These are phyloP conservation scores for Trachelus iudaicus DNA, from an alignment of 2,888 invertebrate species.

Conservation along the genomic window DNA sequence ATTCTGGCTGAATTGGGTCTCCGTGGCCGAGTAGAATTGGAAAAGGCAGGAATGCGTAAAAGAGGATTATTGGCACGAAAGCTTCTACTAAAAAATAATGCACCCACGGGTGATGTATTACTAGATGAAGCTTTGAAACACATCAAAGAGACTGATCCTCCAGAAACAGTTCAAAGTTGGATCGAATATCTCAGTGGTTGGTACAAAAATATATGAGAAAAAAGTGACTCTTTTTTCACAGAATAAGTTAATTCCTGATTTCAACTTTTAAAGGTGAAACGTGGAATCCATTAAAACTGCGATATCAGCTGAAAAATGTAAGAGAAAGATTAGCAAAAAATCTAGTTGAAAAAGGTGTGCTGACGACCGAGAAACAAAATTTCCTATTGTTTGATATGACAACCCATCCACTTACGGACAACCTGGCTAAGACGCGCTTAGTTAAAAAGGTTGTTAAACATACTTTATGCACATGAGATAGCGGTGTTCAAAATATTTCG, in stretches of 20 bases:
- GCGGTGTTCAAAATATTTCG: too few species aligned
- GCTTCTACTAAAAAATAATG: constrained; percentile 84
- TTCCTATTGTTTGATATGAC: constrained; percentile 99
- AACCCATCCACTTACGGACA: constrained; percentile 97
- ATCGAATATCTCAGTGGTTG: constrained; percentile 98
- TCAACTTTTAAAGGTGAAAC: constrained; percentile 83
- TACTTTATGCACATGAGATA: too few species aligned
- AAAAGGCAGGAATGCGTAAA: constrained; percentile 95
- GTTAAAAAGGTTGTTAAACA: constrained; percentile 85
- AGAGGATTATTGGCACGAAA: constrained; percentile 91
- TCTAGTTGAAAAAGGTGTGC: constrained; percentile 98
- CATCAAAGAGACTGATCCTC: constrained; percentile 97
- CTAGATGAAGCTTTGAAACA: constrained; percentile 96
- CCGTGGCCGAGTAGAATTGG: constrained; percentile 94
- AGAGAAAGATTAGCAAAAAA: constrained; percentile 99
- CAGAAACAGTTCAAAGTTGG: constrained; percentile 98
- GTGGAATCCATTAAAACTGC: constrained; percentile 98
- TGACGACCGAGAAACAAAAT: constrained; percentile 99
- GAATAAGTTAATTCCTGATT: not conserved
- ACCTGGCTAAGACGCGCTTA: constrained; percentile 92
- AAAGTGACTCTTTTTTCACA: not conserved
- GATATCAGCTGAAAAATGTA: constrained; percentile 98
- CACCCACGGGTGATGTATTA: constrained; percentile 96
- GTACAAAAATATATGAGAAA: constrained; percentile 41
- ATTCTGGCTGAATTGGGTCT: constrained; percentile 97